Conservation (phyloP, 1,140 invertebrate species). For the Magallana angulata region DNA sequence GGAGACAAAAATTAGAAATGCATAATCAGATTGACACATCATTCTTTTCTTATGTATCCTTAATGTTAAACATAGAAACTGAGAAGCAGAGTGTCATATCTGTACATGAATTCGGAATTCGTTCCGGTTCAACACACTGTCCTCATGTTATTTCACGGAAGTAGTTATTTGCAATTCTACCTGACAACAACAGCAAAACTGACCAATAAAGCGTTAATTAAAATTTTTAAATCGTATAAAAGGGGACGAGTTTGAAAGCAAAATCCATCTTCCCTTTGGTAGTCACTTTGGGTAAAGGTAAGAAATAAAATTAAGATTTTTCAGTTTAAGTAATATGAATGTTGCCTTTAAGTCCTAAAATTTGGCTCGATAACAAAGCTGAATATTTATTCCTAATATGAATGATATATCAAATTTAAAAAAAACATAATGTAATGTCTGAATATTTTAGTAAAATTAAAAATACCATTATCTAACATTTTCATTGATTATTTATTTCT, state of each 20-base stretch:
- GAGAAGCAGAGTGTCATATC: not conserved
- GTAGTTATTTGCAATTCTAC: constrained; percentile 4
- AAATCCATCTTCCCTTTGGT: constrained; percentile 10
- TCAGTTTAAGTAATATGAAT: no score
- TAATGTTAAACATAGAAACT: not conserved
- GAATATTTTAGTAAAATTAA: not conserved
- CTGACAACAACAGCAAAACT: constrained; percentile 10
- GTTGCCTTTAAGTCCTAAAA: no score
- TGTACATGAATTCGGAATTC: not conserved
- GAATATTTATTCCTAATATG: not conserved
- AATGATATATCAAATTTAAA: not conserved
- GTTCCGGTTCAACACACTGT: not conserved
- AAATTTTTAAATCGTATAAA: not conserved
- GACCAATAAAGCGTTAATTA: constrained; percentile 24
- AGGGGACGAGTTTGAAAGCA: not conserved
- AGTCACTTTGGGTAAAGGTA: constrained; percentile 4
- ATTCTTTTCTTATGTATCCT: not conserved
- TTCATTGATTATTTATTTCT: not conserved
- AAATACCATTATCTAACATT: not conserved
- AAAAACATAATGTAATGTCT: not conserved
- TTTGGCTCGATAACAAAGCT: no score
- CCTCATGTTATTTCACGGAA: constrained; percentile 3
- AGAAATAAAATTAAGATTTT: not conserved
- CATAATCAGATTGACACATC: constrained; percentile 23
- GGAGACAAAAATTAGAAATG: not conserved